A percentile compares a stretch with the other conserved stretches of the same genome.
These are phyloP conservation scores for Cyprinodon diabolis DNA, from an alignment of 2,797 vertebrate genomes.

Conservation along the genomic window DNA sequence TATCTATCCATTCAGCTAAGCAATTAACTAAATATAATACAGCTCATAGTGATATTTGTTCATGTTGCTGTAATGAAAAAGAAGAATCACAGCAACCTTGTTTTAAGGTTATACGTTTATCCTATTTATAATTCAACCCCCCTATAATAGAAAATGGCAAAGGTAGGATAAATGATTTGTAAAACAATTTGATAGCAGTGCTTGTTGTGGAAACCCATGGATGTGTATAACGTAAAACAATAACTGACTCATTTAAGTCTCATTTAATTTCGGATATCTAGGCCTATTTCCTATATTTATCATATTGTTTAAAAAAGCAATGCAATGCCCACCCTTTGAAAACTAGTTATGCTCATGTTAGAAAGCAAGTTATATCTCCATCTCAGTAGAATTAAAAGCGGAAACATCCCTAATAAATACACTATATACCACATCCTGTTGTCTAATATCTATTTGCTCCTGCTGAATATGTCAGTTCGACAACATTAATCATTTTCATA, in stretches of 20 bases:
- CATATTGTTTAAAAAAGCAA: not conserved
- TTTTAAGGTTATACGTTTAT: not conserved
- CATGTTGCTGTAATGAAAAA: not conserved
- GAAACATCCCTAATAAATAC: not conserved
- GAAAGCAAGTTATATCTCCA: not conserved
- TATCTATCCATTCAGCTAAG: not conserved
- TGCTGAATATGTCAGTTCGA: constrained; percentile 2
- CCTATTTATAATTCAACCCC: not conserved
- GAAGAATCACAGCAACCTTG: too few relatives aligned
- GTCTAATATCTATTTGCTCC: constrained; percentile 1
- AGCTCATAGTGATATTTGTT: not conserved
- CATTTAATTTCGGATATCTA: not conserved
- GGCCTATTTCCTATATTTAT: not conserved
- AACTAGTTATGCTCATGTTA: not conserved
- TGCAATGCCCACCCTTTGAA: not conserved
- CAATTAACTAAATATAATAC: not conserved
- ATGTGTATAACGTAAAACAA: not conserved
- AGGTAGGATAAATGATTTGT: too few relatives aligned
- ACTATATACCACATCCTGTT: not conserved
- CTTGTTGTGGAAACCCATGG: not conserved
- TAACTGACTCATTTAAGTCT: not conserved
- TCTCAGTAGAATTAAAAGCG: not conserved
- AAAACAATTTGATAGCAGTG: not conserved
- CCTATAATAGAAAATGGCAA: too few relatives aligned
- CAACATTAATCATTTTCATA: not conserved